phyloP scores from a whole-genome alignment of 2,797 vertebrate genomes.

The Centroberyx gerrardi region DNA sequence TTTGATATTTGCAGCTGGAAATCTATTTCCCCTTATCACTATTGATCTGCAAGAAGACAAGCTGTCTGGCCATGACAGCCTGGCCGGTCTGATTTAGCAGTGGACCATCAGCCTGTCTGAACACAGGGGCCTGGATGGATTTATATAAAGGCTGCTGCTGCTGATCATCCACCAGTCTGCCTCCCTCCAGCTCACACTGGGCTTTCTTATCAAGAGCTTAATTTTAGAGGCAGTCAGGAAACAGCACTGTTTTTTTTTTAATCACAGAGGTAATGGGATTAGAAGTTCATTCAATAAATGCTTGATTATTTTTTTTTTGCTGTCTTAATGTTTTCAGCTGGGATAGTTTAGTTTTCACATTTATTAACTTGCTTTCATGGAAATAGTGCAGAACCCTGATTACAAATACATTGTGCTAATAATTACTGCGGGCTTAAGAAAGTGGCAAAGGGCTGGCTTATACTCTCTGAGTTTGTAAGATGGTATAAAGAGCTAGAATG shows the following conservation, averaged over 20 bases:
- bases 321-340: constrained; percentile 56
- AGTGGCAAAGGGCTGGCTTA: constrained; percentile 44
- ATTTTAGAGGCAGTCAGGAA: constrained; percentile 57
- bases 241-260: constrained; percentile 35
- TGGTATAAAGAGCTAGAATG: constrained; percentile 35
- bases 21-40: constrained; percentile 72
- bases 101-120: constrained; percentile 67
- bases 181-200: constrained; percentile 43
- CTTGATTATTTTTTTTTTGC: constrained; percentile 25
- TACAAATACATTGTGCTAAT: constrained; percentile 61
- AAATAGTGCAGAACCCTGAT: constrained; percentile 52
- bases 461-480: constrained; percentile 43
- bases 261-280: constrained; percentile 68
- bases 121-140: constrained; percentile 63
- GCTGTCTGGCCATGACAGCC: constrained; percentile 65
- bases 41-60: constrained; percentile 76
- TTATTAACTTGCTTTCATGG: constrained; percentile 65
- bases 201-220: constrained; percentile 47
- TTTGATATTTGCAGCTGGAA: constrained; percentile 63
- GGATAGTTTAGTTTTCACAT: constrained; percentile 60
- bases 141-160: constrained; percentile 53
- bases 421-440: constrained; percentile 65
- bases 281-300: constrained; percentile 56
- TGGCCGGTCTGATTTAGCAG: constrained; percentile 75
- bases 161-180: constrained; percentile 38